Conservation (phyloP, 2,113 vertebrate species). For the Oncorhynchus gorbuscha region DNA sequence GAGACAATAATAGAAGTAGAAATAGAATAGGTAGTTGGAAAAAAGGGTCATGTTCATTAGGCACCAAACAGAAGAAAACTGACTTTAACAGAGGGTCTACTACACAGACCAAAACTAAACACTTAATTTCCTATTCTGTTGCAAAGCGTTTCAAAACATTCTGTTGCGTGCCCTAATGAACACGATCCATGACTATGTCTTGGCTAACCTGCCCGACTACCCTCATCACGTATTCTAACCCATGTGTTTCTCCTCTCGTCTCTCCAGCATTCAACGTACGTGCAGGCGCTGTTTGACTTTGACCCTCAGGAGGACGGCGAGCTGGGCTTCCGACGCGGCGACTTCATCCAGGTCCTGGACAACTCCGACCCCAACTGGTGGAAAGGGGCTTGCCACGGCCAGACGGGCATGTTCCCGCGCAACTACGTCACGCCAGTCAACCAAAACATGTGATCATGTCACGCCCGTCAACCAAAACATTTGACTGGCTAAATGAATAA, state of each 20-base stretch:
- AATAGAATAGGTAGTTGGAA: too few relatives aligned
- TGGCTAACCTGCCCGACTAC: too few relatives aligned
- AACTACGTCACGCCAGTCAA: slow-evolving; percentile 87
- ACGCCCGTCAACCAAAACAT: slow-evolving; percentile 84
- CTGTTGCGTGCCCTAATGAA: too few relatives aligned
- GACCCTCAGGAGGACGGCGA: slow-evolving; percentile 90
- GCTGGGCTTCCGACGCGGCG: slow-evolving; percentile 84
- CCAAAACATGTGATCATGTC: slow-evolving; percentile 82
- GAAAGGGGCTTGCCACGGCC: slow-evolving; percentile 85
- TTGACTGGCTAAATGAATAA: slow-evolving; percentile 57
- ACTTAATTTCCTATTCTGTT: too few relatives aligned
- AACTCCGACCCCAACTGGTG: slow-evolving; percentile 91
- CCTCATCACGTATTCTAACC: not conserved
- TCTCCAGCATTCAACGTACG: slow-evolving; percentile 80
- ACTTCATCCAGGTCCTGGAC: slow-evolving; percentile 90
- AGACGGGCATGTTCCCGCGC: slow-evolving; percentile 87
- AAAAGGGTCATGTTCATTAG: too few relatives aligned
- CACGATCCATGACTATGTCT: too few relatives aligned
- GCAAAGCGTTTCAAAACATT: too few relatives aligned
- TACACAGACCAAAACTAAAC: too few relatives aligned
- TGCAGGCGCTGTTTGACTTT: slow-evolving; percentile 89
- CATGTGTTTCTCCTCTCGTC: slow-evolving; percentile 1
- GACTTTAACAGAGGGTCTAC: too few relatives aligned
- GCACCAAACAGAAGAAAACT: too few relatives aligned
- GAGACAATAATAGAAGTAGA: too few relatives aligned